Evolutionary conservation across 53 echinoderm and acorn worm species (phyloP).

Genomic region (Astropecten irregularis): DNA sequence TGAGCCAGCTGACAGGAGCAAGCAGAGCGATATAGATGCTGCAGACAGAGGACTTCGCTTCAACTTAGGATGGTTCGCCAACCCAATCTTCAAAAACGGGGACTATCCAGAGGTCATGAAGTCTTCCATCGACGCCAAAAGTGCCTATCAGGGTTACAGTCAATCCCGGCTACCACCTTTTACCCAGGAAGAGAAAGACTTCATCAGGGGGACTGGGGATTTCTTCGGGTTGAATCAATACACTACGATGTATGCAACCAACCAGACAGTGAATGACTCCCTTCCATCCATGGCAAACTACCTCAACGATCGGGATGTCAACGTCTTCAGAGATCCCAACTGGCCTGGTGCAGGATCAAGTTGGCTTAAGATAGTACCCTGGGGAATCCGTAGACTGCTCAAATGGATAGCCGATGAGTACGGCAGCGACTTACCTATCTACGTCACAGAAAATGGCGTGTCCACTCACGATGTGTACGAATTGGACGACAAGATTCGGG

Average conservation of each 20-base stretch:
- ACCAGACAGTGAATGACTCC: not conserved
- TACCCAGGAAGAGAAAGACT: slow-evolving; percentile 74
- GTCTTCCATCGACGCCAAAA: slow-evolving; percentile 70
- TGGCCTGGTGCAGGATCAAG: slow-evolving; percentile 62
- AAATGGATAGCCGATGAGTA: slow-evolving; percentile 87
- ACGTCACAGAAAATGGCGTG: slow-evolving; percentile 94
- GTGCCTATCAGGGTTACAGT: slow-evolving; percentile 59
- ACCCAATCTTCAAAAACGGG: slow-evolving; percentile 80
- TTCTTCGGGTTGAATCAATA: slow-evolving; percentile 92
- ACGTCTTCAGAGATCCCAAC: slow-evolving; percentile 15
- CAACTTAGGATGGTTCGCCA: slow-evolving; percentile 85
- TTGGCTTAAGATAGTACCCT: slow-evolving; percentile 80
- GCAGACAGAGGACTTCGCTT: slow-evolving; percentile 75
- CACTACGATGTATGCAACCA: slow-evolving; percentile 64
- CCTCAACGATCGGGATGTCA: slow-evolving; percentile 55
- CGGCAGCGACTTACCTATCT: slow-evolving; percentile 61
- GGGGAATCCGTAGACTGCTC: slow-evolving; percentile 76
- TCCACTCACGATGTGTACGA: slow-evolving; percentile 77
- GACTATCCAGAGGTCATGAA: slow-evolving; percentile 93
- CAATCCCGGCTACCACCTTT: slow-evolving; percentile 81
- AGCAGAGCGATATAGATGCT: slow-evolving; percentile 59
- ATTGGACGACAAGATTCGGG: slow-evolving; percentile 67
- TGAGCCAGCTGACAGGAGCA: slow-evolving; percentile 58
- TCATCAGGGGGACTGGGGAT: slow-evolving; percentile 68
- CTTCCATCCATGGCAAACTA: slow-evolving; percentile 3